Evolutionary conservation across 1,140 invertebrate genomes (phyloP), one percentile per base, ranked within the genome.

Genomic region (Drosophila rhopaloa): DNA sequence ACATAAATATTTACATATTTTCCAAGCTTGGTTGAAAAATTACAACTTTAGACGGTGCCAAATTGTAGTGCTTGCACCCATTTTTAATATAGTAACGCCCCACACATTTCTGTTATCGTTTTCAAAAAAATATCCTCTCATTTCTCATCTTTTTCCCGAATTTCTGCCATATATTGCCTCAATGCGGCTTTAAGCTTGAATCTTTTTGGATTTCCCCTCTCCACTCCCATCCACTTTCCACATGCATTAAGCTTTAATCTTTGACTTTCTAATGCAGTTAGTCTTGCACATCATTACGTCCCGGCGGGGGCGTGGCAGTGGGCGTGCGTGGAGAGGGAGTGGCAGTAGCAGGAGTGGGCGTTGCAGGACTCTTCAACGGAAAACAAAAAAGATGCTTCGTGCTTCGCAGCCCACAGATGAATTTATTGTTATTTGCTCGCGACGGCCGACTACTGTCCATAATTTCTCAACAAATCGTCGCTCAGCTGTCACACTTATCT

Each of bases 401-500:
- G 54, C 53, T 75, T 75, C 40, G 48, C 70, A 56, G 40, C 53
- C 53, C 70, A 70, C 62, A 58, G 48, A 54, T 54, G 50, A 76
- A 76, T 76, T 76, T 76, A 76, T 76, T 86, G 83, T 82, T 88
- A 88, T 84, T 80, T 76, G 68, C 71, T 72, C 66, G 40, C 76
- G 70, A 76, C 82, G 55, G 47, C 46, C 84, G 79, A 86, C 83
- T 88, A 88, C 83, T 88, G 84, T 88, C 84, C 84, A 88, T 88
- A 88, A 88, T 88, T 88, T 88, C 79, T 81, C 80, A 89, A 84
- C 84, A 88, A 88, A 89, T 89, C 77, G 83, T 89, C 84, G 83
- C 85, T 88, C 80, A 89, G 84, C 84, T 88, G 84, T 88, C 84
- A 89, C 84, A 89, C 80, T 89, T 89, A 88, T 88, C 84, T 84